phyloP scores from a whole-genome alignment of 2,797 vertebrate genomes.

The Thunnus albacares region DNA sequence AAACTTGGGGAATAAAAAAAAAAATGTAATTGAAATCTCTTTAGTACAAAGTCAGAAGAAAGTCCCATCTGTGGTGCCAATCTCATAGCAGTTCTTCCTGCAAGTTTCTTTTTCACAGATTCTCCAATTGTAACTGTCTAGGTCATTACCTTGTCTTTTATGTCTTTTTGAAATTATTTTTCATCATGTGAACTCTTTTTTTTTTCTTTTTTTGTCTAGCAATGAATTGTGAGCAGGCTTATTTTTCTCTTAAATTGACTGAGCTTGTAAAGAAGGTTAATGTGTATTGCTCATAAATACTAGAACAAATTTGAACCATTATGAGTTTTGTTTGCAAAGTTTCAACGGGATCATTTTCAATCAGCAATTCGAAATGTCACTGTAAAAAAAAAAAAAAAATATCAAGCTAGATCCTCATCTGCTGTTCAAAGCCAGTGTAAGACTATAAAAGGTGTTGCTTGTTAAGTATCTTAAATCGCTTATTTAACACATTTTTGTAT shows the following conservation, averaged over 20 bases:
- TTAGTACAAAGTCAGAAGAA: conserved; percentile 56
- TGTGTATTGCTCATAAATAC: conserved; percentile 10
- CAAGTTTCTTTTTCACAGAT: conserved; percentile 2
- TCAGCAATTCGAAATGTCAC: background rate
- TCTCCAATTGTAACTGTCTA: conserved; percentile 48
- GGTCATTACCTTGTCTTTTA: conserved; percentile 70
- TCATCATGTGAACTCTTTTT: conserved; percentile 26
- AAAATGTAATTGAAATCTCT: conserved; percentile 48
- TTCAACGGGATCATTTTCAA: background rate
- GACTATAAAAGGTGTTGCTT: no score
- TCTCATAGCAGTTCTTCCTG: conserved; percentile 22
- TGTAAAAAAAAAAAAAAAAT: background rate
- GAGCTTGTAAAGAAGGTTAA: conserved; percentile 33
- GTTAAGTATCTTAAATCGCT: no score
- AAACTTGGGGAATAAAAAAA: conserved; percentile 31
- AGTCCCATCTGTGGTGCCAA: conserved; percentile 26
- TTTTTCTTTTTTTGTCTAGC: background rate
- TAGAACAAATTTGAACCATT: background rate
- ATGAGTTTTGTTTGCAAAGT: background rate
- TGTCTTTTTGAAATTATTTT: conserved; percentile 58
- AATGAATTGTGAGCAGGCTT: conserved; percentile 42
- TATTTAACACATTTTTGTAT: no score
- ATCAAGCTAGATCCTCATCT: background rate
- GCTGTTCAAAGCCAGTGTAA: no score
- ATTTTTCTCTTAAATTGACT: conserved; percentile 49